Evolutionary conservation across 1,140 invertebrate genomes (phyloP).

Genomic region (Colletes gigas): DNA sequence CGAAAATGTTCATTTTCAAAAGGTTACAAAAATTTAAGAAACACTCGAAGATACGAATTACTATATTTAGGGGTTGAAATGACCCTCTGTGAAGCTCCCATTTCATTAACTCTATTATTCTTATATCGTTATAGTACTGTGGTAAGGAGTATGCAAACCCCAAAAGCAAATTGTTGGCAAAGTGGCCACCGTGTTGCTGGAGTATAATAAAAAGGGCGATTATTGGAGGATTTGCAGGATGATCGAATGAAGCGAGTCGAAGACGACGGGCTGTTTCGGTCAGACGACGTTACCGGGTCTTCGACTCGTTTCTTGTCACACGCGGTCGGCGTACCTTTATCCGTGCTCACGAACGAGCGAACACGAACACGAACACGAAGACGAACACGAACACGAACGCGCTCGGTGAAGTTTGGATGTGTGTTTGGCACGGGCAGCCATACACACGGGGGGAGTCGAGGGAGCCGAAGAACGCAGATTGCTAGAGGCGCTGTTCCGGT

Average conservation of each 20-base stretch:
- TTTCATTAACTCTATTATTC: no score
- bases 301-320: constrained; percentile 44
- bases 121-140: no score
- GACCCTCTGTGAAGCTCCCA: no score
- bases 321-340: constrained; percentile 26
- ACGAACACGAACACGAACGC: neutral
- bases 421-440: neutral
- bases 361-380: no score
- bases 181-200: neutral
- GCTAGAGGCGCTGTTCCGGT: constrained; percentile 80
- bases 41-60: no score
- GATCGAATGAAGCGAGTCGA: constrained; percentile 6
- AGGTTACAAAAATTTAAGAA: no score
- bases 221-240: no score
- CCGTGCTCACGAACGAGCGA: neutral
- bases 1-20: no score
- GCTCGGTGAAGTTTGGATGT: neutral
- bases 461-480: constrained; percentile 72
- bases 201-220: no score
- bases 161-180: no score
- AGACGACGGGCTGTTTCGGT: constrained; percentile 10
- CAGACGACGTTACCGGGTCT: constrained; percentile 2
- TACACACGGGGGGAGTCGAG: neutral
- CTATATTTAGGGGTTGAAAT: no score
- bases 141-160: no score